Evolutionary conservation across 1,140 invertebrate species (phyloP).

Genomic region (Scaptomyza hsui): DNA sequence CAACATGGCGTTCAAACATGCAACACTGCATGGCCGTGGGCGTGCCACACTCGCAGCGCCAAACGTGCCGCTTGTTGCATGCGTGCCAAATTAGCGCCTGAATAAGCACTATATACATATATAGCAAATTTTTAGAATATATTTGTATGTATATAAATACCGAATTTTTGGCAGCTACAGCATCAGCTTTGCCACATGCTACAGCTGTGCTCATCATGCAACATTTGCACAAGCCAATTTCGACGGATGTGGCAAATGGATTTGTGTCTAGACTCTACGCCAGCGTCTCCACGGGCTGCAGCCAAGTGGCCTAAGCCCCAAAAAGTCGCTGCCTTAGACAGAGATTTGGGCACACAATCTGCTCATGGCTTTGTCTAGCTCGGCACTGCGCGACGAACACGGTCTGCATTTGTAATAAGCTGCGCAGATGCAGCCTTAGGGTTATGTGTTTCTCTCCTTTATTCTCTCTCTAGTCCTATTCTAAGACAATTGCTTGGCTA

Average conservation of each 20-base stretch:
- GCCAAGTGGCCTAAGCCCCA: conserved; percentile 9
- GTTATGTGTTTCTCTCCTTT: not conserved
- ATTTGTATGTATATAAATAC: not conserved
- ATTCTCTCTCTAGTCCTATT: not conserved
- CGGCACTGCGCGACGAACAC: conserved; percentile 53
- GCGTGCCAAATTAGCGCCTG: conserved; percentile 45
- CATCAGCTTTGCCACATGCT: not conserved
- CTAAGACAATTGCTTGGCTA: not conserved
- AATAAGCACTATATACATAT: no score
- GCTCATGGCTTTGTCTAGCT: conserved; percentile 37
- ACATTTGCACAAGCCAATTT: conserved; percentile 17
- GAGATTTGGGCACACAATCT: conserved; percentile 60
- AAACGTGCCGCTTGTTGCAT: conserved; percentile 43
- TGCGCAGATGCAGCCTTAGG: conserved; percentile 4
- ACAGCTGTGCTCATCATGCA: conserved; percentile 7
- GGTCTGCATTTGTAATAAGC: conserved; percentile 73
- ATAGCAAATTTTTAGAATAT: conserved; percentile 1
- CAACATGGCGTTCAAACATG: conserved; percentile 60
- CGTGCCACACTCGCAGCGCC: conserved; percentile 2
- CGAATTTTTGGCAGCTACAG: conserved; percentile 12
- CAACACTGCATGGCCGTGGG: conserved; percentile 42
- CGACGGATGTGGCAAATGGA: conserved; percentile 16
- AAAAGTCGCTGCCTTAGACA: conserved; percentile 27
- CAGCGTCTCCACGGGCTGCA: not conserved
- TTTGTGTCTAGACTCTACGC: conserved; percentile 34